Base-by-base conservation (phyloP, 2,888 invertebrate genomes). In the Leptothorax acervorum region DNA sequence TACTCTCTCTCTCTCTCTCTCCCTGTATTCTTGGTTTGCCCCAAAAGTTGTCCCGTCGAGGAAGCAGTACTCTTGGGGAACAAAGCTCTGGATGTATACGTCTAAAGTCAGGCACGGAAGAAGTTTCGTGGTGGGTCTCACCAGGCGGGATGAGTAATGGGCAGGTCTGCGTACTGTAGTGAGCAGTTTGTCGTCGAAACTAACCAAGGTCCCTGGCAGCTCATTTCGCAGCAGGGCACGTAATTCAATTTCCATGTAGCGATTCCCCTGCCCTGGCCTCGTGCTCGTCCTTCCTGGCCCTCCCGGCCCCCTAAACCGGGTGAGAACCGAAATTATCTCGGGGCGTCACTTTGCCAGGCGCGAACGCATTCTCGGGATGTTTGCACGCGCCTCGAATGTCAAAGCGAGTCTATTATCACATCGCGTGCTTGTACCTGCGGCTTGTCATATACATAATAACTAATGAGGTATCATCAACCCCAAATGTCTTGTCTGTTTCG, bases 221-320 rank as follows among this genome's bases (percentile, higher is more conserved):
- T 91, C 89, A 88, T 91, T 90, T 88, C 78, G 82, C 76, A 84
- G 83, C 86, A 81, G 62, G 66, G 73, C 87, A 84, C 86, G 89
- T 91, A 91, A 91, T 91, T 90, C 86, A 87, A 91, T 91, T 90
- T 89, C 86, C 90, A 86, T 83, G 85, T 83, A 66, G 86, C 85
- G 86, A 90, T 88, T 88, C 86, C 86, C 53, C 35, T 65, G 53
- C 12, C 11, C 18, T 51, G 53, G 62, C 28, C 53, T 65, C 39
- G 48, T n/a, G 12, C 45, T 15, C 28, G 42, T 39, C 48, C 45
- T 51, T n/a, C 82, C 31, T 28, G 62, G 9, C 57, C 57, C 45
- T 53, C 35, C 15, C 42, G 60, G 63, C 51, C 62, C 51, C 62
- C 28, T 35, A n/a, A 42, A 18, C 62, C 62, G 42, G 66, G 42